Evolutionary conservation across 1,140 invertebrate species (phyloP), one percentile per base, ranked within the genome.

Genomic region (Linepithema humile): DNA sequence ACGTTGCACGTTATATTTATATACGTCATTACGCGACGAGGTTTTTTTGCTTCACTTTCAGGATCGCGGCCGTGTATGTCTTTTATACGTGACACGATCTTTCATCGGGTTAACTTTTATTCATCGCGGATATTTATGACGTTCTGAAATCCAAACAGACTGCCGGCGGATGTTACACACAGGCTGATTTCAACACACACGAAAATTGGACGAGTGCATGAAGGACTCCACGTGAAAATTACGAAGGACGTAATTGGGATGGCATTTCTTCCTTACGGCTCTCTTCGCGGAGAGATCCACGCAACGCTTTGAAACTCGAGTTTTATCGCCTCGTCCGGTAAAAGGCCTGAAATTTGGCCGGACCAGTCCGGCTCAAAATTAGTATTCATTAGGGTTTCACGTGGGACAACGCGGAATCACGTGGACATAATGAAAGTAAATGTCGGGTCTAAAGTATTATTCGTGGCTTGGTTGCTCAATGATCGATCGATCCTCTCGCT

Each of bases 351-450:
- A 91, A 89, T 86, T 88, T 88, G 64, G 65, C 57, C 75, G 87
- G 80, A 50, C 20, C 48, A 80, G 38, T 43, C 67, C 80, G 85
- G 82, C 85, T 90, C 70, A 83, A 91, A 93, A 91, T 91, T 91
- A 91, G 90, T 93, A 91, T 93, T 93, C 91, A 93, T 93, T 93
- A 91, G 92, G 89, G 88, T 89, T 87, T 85, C 86, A 87, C 84
- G 91, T 88, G 88, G 90, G 90, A 92, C 89, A 92, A 89, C 92
- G 90, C n/a, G n/a, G n/a, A 94, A 92, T 93, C 93, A 94, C 91
- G 93, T 93, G 90, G 90, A 92, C 93, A 93, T 94, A 93, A 94
- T 94, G 93, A 94, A 93, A 89, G 91, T 93, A 93, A 94, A 91
- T 93, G 88, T 90, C 88, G 91, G 92, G 86, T 92, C 88, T 88